Conservation (phyloP, 2,888 invertebrate species). For the Nemotelus nigrinus region DNA sequence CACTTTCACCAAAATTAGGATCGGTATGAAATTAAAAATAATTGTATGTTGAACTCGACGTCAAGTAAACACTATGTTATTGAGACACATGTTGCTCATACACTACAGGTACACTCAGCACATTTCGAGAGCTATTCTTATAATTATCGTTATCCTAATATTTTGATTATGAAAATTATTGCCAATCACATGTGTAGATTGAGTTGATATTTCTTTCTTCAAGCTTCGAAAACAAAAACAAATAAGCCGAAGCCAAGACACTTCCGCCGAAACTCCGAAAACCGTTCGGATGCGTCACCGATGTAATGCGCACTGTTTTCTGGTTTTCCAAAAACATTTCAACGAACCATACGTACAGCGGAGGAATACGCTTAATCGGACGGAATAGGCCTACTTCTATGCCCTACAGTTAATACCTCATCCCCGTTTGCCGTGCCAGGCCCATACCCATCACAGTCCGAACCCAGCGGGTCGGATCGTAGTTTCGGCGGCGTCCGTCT, state of each 20-base stretch:
- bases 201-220: neutral
- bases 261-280: neutral
- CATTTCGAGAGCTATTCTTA: neutral
- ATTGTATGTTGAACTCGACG: neutral
- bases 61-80: conserved; percentile 19
- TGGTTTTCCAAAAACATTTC: conserved; percentile 47
- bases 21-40: neutral
- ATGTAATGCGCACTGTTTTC: conserved; percentile 49
- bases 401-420: conserved; percentile 24
- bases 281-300: conserved; percentile 44
- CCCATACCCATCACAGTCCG: neutral
- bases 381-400: conserved; percentile 47
- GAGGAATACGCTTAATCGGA: neutral
- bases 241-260: neutral
- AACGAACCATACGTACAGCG: conserved; percentile 32
- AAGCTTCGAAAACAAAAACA: neutral
- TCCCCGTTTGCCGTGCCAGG: conserved; percentile 15
- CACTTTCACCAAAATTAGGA: neutral
- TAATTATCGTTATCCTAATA: too few species aligned
- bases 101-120: neutral
- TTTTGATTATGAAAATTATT: too few species aligned
- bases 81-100: conserved; percentile 20
- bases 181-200: too few species aligned
- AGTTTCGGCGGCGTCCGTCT: neutral
- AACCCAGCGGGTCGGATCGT: conserved; percentile 29